Evolutionary conservation across 2,113 vertebrate species (phyloP), one percentile per base, ranked within the genome.

Genomic region (Tupaia chinensis): DNA sequence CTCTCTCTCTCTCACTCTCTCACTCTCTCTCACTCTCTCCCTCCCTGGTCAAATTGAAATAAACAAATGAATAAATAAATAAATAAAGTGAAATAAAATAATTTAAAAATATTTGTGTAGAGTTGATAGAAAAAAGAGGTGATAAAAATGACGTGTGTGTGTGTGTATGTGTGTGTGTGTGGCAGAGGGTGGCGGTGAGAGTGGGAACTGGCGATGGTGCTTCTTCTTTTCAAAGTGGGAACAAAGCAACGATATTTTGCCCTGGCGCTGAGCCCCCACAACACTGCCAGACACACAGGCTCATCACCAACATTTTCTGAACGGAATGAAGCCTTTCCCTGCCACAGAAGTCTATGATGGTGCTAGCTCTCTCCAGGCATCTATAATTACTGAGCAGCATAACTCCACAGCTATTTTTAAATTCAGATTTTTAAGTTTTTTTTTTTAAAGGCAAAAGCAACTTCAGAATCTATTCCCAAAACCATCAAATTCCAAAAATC

Each of bases 391-490:
- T 20, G 23, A 81, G 80, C 8, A 63, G 69, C n/a, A 14, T 17
- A 58, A 73, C n/a, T 72, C 23, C 29, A 78, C 66, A 61, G 85
- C 14, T 72, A 53, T 15, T 22, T 70, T 89, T 53, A 79, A 73
- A 78, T 80, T 81, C 77, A 23, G 8, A 78, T 11, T 44, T 86
- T 93, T 72, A 61, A 32, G 20, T 29, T 85, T 27, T 34, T 56
- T 74, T 44, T 93, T 56, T 65, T 70, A 87, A 93, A 89, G 27
- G 69, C 25, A 94, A 81, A 96, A 96, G 32, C 7, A 96, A 84
- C n/a, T 78, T 91, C 5, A 66, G 66, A 54, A 25, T 79, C 73
- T 88, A 77, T 53, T 77, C 29, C 53, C 69, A 78, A 89, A 58
- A 81, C 60, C 61, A 58, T 66, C 7, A 6, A n/a, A 89, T 92